phyloP scores from a whole-genome alignment of 1,140 invertebrate species.

The Diuraphis noxia region DNA sequence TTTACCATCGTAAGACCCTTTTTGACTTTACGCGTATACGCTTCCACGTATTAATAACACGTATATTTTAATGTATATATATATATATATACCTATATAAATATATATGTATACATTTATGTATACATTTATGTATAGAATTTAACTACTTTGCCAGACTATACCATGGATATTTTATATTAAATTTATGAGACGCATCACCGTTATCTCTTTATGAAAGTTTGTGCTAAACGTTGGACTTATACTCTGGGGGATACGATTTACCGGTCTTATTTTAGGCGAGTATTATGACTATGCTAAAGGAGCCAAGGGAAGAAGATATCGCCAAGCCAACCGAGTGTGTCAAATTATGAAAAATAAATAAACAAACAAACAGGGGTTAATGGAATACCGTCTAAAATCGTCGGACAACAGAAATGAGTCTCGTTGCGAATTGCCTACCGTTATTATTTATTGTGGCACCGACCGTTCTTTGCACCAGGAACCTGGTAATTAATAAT shows the following conservation, averaged over 20 bases:
- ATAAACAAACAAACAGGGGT: neutral
- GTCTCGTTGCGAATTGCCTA: neutral
- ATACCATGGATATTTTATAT: neutral
- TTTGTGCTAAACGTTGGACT: neutral
- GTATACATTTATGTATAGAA: too few species aligned
- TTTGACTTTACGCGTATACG: neutral
- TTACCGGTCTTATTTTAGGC: neutral
- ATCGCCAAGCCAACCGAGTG: neutral
- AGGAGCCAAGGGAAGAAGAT: neutral
- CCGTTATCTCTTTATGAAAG: neutral
- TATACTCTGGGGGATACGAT: neutral
- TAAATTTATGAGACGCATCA: neutral
- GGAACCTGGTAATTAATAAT: neutral
- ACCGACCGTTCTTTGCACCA: too few species aligned
- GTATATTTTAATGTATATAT: neutral
- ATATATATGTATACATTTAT: too few species aligned
- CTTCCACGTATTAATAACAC: neutral
- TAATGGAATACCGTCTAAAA: neutral
- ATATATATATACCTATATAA: neutral
- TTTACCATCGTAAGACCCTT: neutral
- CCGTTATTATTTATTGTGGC: neutral
- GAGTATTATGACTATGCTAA: neutral
- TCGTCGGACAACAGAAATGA: neutral
- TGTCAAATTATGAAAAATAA: neutral
- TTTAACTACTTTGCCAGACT: neutral